Percentiles rank a stretch among this genome's conserved stretches.
These are phyloP conservation scores for Pogoniulus pusillus DNA, from an alignment of 2,797 vertebrate species.

Conservation along the genomic window DNA sequence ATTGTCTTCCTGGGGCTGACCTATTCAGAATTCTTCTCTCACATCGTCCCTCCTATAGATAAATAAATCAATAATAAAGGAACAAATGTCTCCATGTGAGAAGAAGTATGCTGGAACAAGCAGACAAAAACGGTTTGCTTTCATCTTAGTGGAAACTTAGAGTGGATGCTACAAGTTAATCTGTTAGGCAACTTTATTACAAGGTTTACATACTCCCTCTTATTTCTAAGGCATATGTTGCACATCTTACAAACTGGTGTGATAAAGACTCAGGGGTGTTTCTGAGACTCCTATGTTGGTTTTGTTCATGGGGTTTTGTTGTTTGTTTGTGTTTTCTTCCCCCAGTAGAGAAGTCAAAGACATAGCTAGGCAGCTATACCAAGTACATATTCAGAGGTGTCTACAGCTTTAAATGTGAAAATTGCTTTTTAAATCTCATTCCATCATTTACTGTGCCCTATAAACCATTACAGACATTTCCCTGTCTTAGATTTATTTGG, in stretches of 20 bases:
- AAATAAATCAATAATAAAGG: too few relatives aligned
- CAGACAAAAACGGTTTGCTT: not conserved
- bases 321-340: not conserved
- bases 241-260: not conserved
- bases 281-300: not conserved
- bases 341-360: not conserved
- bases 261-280: not conserved
- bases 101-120: not conserved
- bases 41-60: too few relatives aligned
- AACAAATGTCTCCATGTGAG: not conserved
- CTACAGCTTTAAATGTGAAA: not conserved
- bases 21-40: not conserved
- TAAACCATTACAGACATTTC: not conserved
- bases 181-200: not conserved
- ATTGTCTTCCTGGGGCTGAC: not conserved
- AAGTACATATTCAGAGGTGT: not conserved
- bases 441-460: not conserved
- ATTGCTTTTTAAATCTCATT: not conserved
- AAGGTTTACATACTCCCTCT: not conserved
- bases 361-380: not conserved
- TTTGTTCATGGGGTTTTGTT: not conserved
- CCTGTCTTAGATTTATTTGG: not conserved
- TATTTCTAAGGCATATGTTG: not conserved
- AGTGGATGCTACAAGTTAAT: slow-evolving; percentile 2
- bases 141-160: not conserved